phyloP scores from a whole-genome alignment of 2,888 invertebrate genomes.

The Andrena bicolor region DNA sequence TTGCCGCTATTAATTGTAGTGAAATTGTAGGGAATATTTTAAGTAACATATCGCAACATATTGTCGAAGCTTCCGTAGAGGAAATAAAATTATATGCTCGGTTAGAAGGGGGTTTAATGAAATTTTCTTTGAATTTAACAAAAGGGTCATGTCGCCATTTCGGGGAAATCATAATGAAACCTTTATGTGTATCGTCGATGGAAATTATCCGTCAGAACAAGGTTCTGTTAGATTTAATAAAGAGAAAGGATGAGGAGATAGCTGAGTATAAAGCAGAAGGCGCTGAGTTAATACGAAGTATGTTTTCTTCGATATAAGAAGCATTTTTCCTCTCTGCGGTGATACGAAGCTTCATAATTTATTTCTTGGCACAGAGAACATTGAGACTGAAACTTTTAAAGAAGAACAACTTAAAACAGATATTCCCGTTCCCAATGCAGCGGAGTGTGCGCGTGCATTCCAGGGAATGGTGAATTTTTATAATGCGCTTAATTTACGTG shows the following conservation, averaged over 20 bases:
- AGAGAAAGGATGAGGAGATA: conserved; percentile 81
- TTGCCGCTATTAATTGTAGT: conserved; percentile 69
- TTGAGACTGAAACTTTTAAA: conserved; percentile 76
- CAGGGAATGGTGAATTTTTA: conserved; percentile 65
- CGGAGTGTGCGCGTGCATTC: conserved; percentile 62
- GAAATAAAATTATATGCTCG: conserved; percentile 71
- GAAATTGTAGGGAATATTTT: conserved; percentile 72
- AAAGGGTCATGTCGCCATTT: conserved; percentile 72
- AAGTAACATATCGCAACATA: conserved; percentile 71
- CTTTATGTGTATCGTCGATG: conserved; percentile 71
- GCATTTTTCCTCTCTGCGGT: neutral
- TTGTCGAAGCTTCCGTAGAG: conserved; percentile 58
- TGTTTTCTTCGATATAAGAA: conserved; percentile 13
- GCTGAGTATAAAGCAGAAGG: conserved; percentile 80
- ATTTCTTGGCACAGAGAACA: conserved; percentile 72
- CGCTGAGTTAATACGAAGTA: conserved; percentile 78
- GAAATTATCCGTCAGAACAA: conserved; percentile 73
- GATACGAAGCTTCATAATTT: conserved; percentile 1
- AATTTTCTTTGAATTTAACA: conserved; percentile 75
- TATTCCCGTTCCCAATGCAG: conserved; percentile 24
- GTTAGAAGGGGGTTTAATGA: conserved; percentile 74
- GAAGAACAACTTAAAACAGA: conserved; percentile 67
- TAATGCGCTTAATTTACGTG: conserved; percentile 44
- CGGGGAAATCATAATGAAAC: conserved; percentile 76
- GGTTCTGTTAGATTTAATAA: conserved; percentile 74